phyloP scores from a whole-genome alignment of 2,888 invertebrate genomes.

The Junonia oenone region DNA sequence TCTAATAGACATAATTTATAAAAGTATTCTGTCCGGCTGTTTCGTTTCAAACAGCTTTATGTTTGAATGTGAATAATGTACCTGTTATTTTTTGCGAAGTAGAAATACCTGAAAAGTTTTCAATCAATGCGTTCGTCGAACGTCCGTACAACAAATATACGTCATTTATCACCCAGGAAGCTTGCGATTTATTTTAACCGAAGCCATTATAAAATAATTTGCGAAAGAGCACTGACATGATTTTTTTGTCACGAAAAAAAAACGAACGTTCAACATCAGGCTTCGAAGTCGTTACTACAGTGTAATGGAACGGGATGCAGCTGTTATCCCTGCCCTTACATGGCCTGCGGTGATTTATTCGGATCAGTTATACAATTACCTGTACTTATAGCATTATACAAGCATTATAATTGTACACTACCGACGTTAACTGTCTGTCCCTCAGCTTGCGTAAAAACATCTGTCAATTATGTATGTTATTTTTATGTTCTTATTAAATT shows the following conservation, averaged over 20 bases:
- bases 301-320: constrained; percentile 39
- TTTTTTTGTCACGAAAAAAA: constrained; percentile 10
- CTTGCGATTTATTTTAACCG: constrained; percentile 10
- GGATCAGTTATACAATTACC: constrained; percentile 31
- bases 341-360: constrained; percentile 30
- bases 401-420: constrained; percentile 26
- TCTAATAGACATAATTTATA: too few species aligned
- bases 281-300: constrained; percentile 22
- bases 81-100: background rate
- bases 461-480: background rate
- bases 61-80: too few species aligned
- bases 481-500: background rate
- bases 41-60: too few species aligned
- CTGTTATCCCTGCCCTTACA: constrained; percentile 30
- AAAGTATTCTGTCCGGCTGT: too few species aligned
- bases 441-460: constrained; percentile 4
- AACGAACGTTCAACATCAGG: background rate
- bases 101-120: background rate
- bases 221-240: constrained; percentile 14
- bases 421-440: constrained; percentile 18
- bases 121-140: background rate
- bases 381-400: constrained; percentile 28
- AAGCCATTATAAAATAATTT: constrained; percentile 26
- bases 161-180: constrained; percentile 13
- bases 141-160: constrained; percentile 3